phyloP scores from a whole-genome alignment of 2,888 invertebrate species.

The Portevinia maculata region DNA sequence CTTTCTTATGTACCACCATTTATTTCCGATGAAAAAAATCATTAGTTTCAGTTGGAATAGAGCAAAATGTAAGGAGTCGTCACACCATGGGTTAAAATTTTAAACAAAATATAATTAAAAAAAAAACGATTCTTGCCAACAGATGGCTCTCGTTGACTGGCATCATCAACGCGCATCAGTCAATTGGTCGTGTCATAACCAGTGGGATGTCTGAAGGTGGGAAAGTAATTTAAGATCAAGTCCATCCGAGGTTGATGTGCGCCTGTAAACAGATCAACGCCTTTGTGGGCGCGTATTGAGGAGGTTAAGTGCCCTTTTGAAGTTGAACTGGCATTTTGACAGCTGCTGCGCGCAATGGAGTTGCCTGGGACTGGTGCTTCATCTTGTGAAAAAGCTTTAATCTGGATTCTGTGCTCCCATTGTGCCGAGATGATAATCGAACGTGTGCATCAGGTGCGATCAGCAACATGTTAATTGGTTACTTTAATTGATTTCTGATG shows the following conservation, averaged over 20 bases:
- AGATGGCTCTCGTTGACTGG: slow-evolving; percentile 11
- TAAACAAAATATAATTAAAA: slow-evolving; percentile 56
- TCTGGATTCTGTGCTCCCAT: slow-evolving; percentile 24
- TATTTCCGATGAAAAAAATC: slow-evolving; percentile 18
- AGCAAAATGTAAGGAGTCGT: not conserved
- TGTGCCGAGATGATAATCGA: slow-evolving; percentile 62
- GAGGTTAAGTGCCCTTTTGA: slow-evolving; percentile 41
- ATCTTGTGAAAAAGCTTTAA: slow-evolving; percentile 4
- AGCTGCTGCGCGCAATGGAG: slow-evolving; percentile 26
- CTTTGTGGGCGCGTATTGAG: slow-evolving; percentile 25
- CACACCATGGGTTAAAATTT: slow-evolving; percentile 28
- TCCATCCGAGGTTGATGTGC: slow-evolving; percentile 30
- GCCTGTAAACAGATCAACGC: slow-evolving; percentile 61
- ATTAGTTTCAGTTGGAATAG: slow-evolving; percentile 27
- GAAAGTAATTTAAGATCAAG: slow-evolving; percentile 66
- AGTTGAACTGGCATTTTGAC: slow-evolving; percentile 70
- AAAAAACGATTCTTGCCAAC: not conserved
- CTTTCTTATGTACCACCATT: slow-evolving; percentile 27
- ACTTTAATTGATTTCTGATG: slow-evolving; percentile 66
- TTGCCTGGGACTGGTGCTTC: slow-evolving; percentile 11
- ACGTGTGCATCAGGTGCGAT: slow-evolving; percentile 69
- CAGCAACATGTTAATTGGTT: slow-evolving; percentile 69
- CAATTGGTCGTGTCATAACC: slow-evolving; percentile 67
- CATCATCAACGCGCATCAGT: slow-evolving; percentile 45
- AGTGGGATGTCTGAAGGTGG: slow-evolving; percentile 68